These are phyloP conservation scores for Hyaena hyaena DNA, from an alignment of 2,113 vertebrate genomes.

Conservation along the genomic window DNA sequence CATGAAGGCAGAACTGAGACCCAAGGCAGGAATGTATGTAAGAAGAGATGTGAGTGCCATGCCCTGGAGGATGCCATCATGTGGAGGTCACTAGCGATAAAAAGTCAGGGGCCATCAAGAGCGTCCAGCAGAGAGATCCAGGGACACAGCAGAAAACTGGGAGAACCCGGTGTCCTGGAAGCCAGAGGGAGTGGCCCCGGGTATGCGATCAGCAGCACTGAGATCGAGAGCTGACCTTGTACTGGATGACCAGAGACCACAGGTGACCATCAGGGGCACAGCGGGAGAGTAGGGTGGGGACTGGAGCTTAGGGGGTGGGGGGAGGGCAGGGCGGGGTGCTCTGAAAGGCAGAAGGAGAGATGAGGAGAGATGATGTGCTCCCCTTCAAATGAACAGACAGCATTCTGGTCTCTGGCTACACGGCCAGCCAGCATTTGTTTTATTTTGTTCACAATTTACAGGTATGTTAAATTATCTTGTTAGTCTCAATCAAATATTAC, in stretches of 20 bases:
- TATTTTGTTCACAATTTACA: neutral
- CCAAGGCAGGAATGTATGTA: neutral
- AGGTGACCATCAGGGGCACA: neutral
- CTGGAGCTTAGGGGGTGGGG: neutral
- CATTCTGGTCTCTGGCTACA: neutral
- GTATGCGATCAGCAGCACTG: neutral
- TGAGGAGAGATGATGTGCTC: neutral
- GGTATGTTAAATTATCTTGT: neutral
- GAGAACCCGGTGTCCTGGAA: neutral
- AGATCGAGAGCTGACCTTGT: neutral
- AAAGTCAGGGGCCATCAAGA: neutral
- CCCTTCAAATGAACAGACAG: neutral
- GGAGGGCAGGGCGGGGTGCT: neutral
- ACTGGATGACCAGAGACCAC: neutral
- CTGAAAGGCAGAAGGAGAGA: neutral
- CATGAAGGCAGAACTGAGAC: neutral
- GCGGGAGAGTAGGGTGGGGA: neutral
- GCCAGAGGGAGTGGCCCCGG: neutral
- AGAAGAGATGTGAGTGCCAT: neutral
- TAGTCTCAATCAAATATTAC: neutral
- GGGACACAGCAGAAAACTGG: neutral
- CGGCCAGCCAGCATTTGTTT: rapidly evolving
- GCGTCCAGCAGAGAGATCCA: neutral
- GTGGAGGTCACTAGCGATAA: neutral
- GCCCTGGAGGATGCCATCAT: neutral